Conservation (phyloP, 2,888 invertebrate genomes). For the Diplolepis rosae region DNA sequence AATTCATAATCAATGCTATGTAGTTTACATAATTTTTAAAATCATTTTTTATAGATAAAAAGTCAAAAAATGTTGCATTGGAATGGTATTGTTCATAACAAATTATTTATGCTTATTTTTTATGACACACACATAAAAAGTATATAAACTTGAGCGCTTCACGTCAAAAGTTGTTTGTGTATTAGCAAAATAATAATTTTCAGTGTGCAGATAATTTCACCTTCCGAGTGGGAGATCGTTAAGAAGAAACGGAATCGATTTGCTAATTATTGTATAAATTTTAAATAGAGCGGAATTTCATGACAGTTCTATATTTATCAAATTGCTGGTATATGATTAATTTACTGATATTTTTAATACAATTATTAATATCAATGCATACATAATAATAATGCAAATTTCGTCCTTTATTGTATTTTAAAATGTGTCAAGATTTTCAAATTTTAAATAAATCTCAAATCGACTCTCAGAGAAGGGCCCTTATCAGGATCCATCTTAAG, state of each 20-base stretch:
- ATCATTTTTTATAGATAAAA: neutral
- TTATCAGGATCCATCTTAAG: slow-evolving; percentile 60
- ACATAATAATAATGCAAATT: neutral
- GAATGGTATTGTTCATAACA: too few species aligned
- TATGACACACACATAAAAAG: too few species aligned
- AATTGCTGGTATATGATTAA: neutral
- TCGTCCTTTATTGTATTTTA: neutral
- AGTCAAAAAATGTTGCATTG: neutral
- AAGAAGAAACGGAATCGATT: neutral
- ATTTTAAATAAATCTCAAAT: slow-evolving; percentile 23
- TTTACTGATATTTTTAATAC: neutral
- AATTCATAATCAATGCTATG: neutral
- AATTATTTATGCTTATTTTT: too few species aligned
- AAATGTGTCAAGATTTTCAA: neutral
- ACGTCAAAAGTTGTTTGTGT: too few species aligned
- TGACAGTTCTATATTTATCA: neutral
- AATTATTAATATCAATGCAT: neutral
- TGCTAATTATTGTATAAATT: too few species aligned
- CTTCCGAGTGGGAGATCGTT: too few species aligned
- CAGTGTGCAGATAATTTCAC: neutral
- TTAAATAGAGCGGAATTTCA: neutral
- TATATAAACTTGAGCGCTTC: too few species aligned
- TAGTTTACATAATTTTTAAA: neutral
- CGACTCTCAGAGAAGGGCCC: slow-evolving; percentile 51
- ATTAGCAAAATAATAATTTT: neutral